Percentiles rank a stretch among this genome's conserved stretches.
phyloP scores from a whole-genome alignment of 1,140 invertebrate genomes.

The Pogonomyrmex californicus region DNA sequence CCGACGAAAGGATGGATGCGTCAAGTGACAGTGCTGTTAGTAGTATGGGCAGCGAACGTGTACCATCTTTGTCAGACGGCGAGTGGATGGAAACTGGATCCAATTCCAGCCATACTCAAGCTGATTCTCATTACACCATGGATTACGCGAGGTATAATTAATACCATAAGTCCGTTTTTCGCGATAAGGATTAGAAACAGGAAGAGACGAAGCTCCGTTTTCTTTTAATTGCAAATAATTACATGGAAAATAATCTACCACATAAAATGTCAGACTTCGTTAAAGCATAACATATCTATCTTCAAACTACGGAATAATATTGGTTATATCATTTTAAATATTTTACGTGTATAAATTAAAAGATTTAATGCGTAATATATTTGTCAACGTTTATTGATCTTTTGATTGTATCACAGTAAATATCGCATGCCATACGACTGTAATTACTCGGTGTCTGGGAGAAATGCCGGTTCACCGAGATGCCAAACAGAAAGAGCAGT shows the following conservation, averaged over 20 bases:
- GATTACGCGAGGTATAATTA: constrained; percentile 85
- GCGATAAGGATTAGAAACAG: neutral
- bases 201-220: neutral
- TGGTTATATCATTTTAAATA: neutral
- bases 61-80: constrained; percentile 94
- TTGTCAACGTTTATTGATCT: constrained; percentile 17
- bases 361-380: neutral
- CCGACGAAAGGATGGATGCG: constrained; percentile 92
- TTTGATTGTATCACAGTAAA: constrained; percentile 87
- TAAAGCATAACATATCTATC: constrained; percentile 13
- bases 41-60: constrained; percentile 96
- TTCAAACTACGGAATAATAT: neutral
- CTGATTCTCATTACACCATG: constrained; percentile 88
- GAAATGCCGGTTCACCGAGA: constrained; percentile 79
- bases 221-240: constrained; percentile 2
- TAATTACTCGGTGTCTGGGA: constrained; percentile 87
- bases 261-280: neutral
- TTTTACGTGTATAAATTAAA: neutral
- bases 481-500: constrained; percentile 84
- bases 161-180: neutral
- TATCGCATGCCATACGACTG: constrained; percentile 93
- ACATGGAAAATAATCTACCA: neutral
- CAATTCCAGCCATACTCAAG: constrained; percentile 91
- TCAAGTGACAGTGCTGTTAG: constrained; percentile 96
- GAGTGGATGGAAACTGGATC: constrained; percentile 96